Evolutionary conservation across 2,113 vertebrate species (phyloP).

Genomic region (Clarias gariepinus): DNA sequence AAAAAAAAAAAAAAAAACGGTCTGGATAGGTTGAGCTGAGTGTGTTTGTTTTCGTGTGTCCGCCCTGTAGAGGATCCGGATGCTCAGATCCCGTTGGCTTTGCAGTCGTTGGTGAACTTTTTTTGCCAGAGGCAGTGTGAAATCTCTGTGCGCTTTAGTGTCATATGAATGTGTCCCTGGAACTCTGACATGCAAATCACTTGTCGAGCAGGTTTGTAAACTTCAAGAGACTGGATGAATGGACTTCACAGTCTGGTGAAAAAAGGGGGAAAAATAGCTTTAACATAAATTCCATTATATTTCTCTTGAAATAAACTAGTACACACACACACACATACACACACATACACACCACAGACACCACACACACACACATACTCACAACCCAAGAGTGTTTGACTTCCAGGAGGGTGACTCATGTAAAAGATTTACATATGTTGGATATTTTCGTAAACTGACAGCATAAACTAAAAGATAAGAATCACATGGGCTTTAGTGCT

Average conservation of each 20-base stretch:
- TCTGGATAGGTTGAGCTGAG: conserved; percentile 26
- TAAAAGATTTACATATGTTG: conserved; percentile 15
- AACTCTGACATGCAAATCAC: conserved; percentile 69
- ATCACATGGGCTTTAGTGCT: neutral
- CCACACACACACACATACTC: neutral
- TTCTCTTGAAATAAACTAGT: neutral
- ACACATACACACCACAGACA: neutral
- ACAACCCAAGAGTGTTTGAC: neutral
- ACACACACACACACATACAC: neutral
- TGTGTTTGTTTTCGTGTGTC: conserved; percentile 52
- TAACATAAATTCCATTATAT: neutral
- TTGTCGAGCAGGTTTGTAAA: conserved; percentile 44
- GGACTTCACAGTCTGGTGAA: neutral
- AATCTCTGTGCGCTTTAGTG: conserved; percentile 64
- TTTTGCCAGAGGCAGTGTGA: conserved; percentile 48
- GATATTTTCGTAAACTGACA: conserved; percentile 8
- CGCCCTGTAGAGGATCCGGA: conserved; percentile 57
- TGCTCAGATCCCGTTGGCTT: conserved; percentile 51
- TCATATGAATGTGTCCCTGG: conserved; percentile 70
- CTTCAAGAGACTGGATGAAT: conserved; percentile 20
- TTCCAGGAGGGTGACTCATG: neutral
- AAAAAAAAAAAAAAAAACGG: neutral
- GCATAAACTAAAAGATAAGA: neutral
- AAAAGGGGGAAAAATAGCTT: neutral
- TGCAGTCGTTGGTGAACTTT: conserved; percentile 28